These are phyloP conservation scores for Cephonodes hylas DNA, from an alignment of 2,888 invertebrate species.

Conservation along the genomic window DNA sequence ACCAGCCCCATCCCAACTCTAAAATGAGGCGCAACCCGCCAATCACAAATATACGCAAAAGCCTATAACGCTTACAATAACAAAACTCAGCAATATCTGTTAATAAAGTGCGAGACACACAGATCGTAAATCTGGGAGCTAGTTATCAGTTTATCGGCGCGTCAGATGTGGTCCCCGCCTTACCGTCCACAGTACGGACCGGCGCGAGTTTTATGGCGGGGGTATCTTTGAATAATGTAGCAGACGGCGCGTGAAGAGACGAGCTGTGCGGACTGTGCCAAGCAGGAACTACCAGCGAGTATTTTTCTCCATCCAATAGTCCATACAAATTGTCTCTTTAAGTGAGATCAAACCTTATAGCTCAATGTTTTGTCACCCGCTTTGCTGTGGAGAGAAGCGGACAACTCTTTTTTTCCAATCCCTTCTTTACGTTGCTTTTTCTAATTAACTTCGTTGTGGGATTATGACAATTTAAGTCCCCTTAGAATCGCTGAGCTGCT, in stretches of 20 bases:
- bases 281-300: not conserved
- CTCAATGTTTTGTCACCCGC: too few relatives aligned
- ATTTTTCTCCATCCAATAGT: too few relatives aligned
- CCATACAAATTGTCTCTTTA: too few relatives aligned
- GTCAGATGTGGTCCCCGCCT: slow-evolving; percentile 43
- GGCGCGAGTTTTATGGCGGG: slow-evolving; percentile 56
- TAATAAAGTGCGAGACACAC: slow-evolving; percentile 28
- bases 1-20: too few relatives aligned
- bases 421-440: too few relatives aligned
- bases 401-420: too few relatives aligned
- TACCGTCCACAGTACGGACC: slow-evolving; percentile 41
- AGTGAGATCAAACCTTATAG: too few relatives aligned
- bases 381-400: too few relatives aligned
- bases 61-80: slow-evolving; percentile 8
- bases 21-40: too few relatives aligned
- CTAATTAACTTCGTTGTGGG: too few relatives aligned
- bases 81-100: slow-evolving; percentile 24
- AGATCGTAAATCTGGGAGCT: slow-evolving; percentile 34
- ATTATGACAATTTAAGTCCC: too few relatives aligned
- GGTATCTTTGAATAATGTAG: slow-evolving; percentile 69
- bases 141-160: slow-evolving; percentile 45
- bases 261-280: slow-evolving; percentile 23
- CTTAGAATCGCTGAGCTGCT: too few relatives aligned
- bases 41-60: not conserved
- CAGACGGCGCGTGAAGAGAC: slow-evolving; percentile 57